Evolutionary conservation across 2,113 vertebrate species (phyloP), one percentile per base, ranked within the genome.

Genomic region (Muscicapa adusta): DNA sequence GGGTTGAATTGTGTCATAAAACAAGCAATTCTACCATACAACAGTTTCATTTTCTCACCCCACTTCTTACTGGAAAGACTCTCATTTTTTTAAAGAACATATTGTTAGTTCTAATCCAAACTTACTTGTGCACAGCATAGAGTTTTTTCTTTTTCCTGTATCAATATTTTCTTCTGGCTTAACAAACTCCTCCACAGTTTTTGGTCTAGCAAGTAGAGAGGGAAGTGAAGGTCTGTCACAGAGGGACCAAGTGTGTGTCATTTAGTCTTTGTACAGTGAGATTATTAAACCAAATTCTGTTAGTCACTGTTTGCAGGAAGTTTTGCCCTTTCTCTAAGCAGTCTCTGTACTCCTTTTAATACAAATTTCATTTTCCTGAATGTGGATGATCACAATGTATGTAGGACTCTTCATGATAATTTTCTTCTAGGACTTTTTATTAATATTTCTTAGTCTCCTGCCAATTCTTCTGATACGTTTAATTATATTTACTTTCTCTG

Each of bases 281-380:
- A 67, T 29, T 91, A 70, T 95, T 85, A 93, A 85, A 89, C 48
- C 10, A 65, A 31, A 45, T 53, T 85, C 89, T 68, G 26, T 78
- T 91, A 89, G 90, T 79, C 85, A 95, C 12, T 93, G 65, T 95
- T 95, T 79, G 60, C 60, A 89, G 74, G 88, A 95, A 95, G 86
- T 72, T 85, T 84, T 94, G 75, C 61, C 57, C 70, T 93, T 95
- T 89, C 50, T 78, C 40, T 53, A 20, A 83, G 60, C 5, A 42
- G 45, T 45, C 36, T 94, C 74, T 74, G 40, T 48, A 54, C 18
- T 78, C 40, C 12, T 85, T 85, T 57, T 68, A 85, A 79, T 45
- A 91, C 5, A 68, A 93, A 85, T 58, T 72, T 50, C 5, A 3
- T 75, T 91, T 88, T 85, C 58, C 73, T 53, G 23, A 66, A 57